Conservation (phyloP, 2,797 vertebrate species). For the Takifugu rubripes region DNA sequence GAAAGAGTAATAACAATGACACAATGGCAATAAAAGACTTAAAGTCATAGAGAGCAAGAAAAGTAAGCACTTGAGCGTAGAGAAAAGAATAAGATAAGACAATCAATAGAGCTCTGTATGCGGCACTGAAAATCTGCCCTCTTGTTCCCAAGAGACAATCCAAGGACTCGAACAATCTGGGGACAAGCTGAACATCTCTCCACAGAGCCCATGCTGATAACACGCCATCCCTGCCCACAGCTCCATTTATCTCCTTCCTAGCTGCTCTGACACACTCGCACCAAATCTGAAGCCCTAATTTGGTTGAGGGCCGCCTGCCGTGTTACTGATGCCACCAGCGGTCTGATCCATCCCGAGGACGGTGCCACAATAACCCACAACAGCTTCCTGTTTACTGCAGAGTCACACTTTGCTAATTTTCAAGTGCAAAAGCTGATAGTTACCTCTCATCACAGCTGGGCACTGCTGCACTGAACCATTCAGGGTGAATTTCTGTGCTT, state of each 20-base stretch:
- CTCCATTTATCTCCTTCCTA: slow-evolving; percentile 38
- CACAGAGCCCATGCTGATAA: slow-evolving; percentile 48
- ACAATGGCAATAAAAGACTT: slow-evolving; percentile 58
- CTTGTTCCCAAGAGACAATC: slow-evolving; percentile 42
- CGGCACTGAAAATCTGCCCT: slow-evolving; percentile 50
- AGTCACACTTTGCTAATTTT: slow-evolving; percentile 11
- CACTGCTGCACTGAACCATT: slow-evolving; percentile 1
- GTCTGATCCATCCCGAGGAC: slow-evolving; percentile 59
- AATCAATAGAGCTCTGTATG: slow-evolving; percentile 67
- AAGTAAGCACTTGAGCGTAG: slow-evolving; percentile 17
- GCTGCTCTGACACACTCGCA: slow-evolving; percentile 13
- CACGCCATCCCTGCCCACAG: slow-evolving; percentile 36
- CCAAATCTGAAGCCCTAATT: slow-evolving; percentile 59
- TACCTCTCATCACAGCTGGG: too few species aligned
- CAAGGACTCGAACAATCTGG: slow-evolving; percentile 52
- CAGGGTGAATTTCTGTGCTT: slow-evolving; percentile 10
- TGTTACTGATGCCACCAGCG: slow-evolving; percentile 64
- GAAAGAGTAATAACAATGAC: slow-evolving; percentile 54
- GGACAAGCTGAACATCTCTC: slow-evolving; percentile 54
- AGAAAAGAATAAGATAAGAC: slow-evolving; percentile 36
- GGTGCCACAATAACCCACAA: slow-evolving; percentile 58
- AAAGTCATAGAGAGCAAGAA: slow-evolving; percentile 33
- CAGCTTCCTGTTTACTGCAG: slow-evolving; percentile 41
- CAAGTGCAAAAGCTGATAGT: neutral
- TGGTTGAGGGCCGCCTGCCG: slow-evolving; percentile 40